Evolutionary conservation across 2,888 invertebrate species (phyloP), one percentile per base, ranked within the genome.

Genomic region (Amiota communis): DNA sequence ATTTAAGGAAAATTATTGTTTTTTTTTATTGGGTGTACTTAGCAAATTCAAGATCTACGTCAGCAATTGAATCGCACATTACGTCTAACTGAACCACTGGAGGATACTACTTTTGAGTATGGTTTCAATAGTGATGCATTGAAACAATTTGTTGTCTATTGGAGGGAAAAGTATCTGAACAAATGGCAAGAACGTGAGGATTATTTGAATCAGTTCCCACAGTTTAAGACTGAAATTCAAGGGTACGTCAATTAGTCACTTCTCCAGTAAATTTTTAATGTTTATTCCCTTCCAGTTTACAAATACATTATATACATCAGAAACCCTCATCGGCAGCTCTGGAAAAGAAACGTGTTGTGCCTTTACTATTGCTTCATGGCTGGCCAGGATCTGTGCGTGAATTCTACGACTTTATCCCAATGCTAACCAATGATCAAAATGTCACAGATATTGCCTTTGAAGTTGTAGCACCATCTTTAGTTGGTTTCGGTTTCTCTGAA

Each of bases 301-400:
- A 92, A 92, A 92, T 97, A 74, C 96, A 97, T 88, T 97, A 92
- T 84, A 91, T 96, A 72, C 95, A 93, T 82, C 81, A 85, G 13
- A 83, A 83, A 11, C 87, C 85, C 48, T 92, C 92, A 0, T 93
- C 92, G 75, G 88, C 74, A 75, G 88, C 76, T 73, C 87, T 77
- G 72, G 80, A 77, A 48, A 80, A 73, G 73, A 85, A 90, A 57
- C 88, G 89, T 73, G 91, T 93, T 8, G 82, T 93, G 1, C 95
- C 96, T 0, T 76, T 97, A 13, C 87, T 97, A 8, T 75, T 97
- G 72, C 87, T 95, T 2, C 96, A 97, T 79, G 96, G 97, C n/a
- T 97, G 97, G 97, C 97, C 97, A 0, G 95, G 96, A 2, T 95
- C 95, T 0, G 89, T 96, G 17, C 91, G 93, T 2, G 96, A 97